Evolutionary conservation across 2,888 invertebrate genomes (phyloP), one percentile per base, ranked within the genome.

Genomic region (Sturmia bella): DNA sequence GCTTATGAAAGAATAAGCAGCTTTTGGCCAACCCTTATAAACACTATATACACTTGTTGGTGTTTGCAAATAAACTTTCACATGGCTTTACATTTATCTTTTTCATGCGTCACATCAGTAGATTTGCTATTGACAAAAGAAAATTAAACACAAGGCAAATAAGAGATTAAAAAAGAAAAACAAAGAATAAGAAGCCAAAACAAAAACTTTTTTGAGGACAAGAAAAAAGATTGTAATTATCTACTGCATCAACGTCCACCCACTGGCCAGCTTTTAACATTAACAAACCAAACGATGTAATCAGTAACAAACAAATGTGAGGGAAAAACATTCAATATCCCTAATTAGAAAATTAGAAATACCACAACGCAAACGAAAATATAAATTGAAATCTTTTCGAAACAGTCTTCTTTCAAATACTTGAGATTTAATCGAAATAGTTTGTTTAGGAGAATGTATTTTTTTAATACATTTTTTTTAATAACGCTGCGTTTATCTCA

Each of bases 211-310:
- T n/a, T n/a, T n/a, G 6, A 41, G 32, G 21, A 19, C 9, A 6
- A 54, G 54, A 45, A 1, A 45, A 13, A 64, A 3, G 37, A 7
- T 17, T 6, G 21, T 27, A 45, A 56, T 43, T 56, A 45, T 68
- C 56, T 32, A 9, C 3, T 2, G 19, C 19, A 43, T 68, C 54
- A 63, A 43, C 41, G 19, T 52, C 52, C 72, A 63, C 27, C 61
- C 52, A 52, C 9, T 52, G 52, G n/a, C 21, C 27, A 43, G 24
- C 19, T 41, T 72, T 21, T 32, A 63, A 43, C 21, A 4, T 32
- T 41, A 19, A 43, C 59, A 24, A 70, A 43, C 13, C 39, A 15
- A 73, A 37, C 15, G 7, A 27, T 72, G 24, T n/a, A 15, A 32
- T 12, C 11, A 41, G 3, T 15, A n/a, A 27, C 3, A 21, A n/a